These are phyloP conservation scores for Syndactyla subalaris DNA, from an alignment of 2,797 vertebrate genomes.

Conservation along the genomic window DNA sequence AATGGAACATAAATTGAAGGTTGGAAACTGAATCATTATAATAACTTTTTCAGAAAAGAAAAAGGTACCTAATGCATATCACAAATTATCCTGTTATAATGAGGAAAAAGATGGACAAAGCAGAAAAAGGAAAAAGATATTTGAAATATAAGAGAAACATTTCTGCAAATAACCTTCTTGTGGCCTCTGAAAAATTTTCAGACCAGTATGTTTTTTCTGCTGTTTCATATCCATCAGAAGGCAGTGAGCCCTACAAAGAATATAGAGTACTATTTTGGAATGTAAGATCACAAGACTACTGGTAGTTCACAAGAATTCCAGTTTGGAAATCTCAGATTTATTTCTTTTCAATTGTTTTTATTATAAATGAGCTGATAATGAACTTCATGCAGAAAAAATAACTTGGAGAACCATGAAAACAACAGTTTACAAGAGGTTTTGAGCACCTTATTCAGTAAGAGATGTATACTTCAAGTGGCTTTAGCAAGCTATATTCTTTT, in stretches of 20 bases:
- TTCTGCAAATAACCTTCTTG: slow-evolving; percentile 33
- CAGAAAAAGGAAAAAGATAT: background rate
- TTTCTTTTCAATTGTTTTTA: background rate
- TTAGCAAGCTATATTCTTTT: background rate
- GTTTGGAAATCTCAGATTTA: background rate
- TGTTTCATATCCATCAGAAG: slow-evolving; percentile 19
- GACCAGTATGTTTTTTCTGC: slow-evolving; percentile 5
- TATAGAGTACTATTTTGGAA: background rate
- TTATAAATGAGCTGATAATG: background rate
- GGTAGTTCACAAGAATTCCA: background rate
- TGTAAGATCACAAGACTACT: background rate
- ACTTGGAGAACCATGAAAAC: background rate
- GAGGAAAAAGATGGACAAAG: background rate
- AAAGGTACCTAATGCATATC: background rate
- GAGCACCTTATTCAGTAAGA: background rate
- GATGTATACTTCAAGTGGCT: background rate
- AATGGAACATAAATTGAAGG: slow-evolving; percentile 49
- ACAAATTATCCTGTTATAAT: slow-evolving; percentile 9
- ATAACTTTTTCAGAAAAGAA: background rate
- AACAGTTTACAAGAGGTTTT: background rate
- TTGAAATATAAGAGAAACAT: background rate
- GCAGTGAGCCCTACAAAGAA: background rate
- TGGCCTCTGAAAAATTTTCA: slow-evolving; percentile 16
- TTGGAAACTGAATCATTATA: slow-evolving; percentile 5
- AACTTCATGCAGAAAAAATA: slow-evolving; percentile 13